Base-by-base conservation (phyloP, 2,888 invertebrate genomes). In the Hypomecis atomaria region DNA sequence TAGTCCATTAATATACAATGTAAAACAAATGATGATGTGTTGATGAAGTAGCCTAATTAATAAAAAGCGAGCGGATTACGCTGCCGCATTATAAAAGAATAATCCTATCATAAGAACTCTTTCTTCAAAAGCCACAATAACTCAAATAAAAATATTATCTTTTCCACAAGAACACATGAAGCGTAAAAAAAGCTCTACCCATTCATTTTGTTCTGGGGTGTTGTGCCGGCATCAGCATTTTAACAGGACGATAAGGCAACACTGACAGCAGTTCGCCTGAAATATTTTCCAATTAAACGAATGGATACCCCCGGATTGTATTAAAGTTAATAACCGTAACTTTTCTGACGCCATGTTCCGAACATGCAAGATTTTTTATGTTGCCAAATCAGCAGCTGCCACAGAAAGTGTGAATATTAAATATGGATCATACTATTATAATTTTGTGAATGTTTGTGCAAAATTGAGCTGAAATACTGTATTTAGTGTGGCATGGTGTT, bases 231-330 rank as follows among this genome's bases (percentile, higher is more conserved):
- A 61, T 73, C 72, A 71, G 69, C 65, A 59, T 67, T 71, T 70
- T 66, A n/a, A 66, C 63, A 62, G 67, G 59, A 66, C 70, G 69
- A 75, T 73, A 73, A 65, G 69, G 70, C 66, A 60, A 64, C 62
- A 55, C 62, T 63, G 70, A 66, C 67, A 59, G 37, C 56, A 62
- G 72, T 70, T 62, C 66, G 74, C 66, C 59, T 75, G 77, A 78
- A 77, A 79, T 80, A 75, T 78, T 81, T 82, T 81, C 73, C 79
- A 84, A 83, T 82, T 80, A 81, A 80, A 72, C 67, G 76, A 77
- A 70, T 78, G 78, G 67, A 72, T 77, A 73, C 70, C 69, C 72
- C 62, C 70, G 57, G 58, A 74, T 67, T 79, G 72, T 77, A 78
- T 82, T 79, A 78, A 78, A 81, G 68, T 78, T 79, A 76, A 79